phyloP scores from a whole-genome alignment of 2,888 invertebrate genomes.

The Drosophila vallismaia region DNA sequence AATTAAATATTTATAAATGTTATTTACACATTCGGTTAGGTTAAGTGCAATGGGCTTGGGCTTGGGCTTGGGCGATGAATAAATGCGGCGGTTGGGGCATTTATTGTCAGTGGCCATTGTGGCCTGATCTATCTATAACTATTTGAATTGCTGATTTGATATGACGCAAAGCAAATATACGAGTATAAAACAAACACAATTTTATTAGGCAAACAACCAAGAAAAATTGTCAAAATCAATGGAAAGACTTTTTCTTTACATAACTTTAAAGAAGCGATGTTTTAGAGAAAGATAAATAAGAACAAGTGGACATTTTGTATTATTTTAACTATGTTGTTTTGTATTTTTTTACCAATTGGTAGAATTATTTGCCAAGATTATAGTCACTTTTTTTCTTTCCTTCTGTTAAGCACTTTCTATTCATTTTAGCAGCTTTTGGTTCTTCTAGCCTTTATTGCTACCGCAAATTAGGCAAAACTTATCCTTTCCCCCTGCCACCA shows the following conservation, averaged over 20 bases:
- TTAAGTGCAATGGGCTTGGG: slow-evolving; percentile 34
- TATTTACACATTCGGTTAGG: slow-evolving; percentile 32
- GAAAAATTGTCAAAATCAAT: slow-evolving; percentile 5
- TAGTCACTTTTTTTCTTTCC: neutral
- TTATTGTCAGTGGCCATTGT: slow-evolving; percentile 19
- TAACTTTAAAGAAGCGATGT: slow-evolving; percentile 16
- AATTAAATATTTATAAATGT: slow-evolving; percentile 52
- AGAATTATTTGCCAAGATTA: neutral
- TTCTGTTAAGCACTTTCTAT: neutral
- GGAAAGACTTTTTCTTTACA: neutral
- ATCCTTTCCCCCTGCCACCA: slow-evolving; percentile 13
- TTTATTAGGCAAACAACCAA: slow-evolving; percentile 1
- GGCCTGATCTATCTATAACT: slow-evolving; percentile 35
- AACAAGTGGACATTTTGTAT: neutral
- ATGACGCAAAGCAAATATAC: slow-evolving; percentile 19
- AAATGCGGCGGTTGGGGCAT: neutral
- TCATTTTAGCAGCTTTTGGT: slow-evolving; percentile 5
- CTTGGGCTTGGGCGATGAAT: neutral
- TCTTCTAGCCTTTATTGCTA: slow-evolving; percentile 24
- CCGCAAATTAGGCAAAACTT: slow-evolving; percentile 69
- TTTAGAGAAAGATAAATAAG: slow-evolving; percentile 4
- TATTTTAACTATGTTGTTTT: too few relatives aligned
- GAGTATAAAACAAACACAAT: slow-evolving; percentile 8
- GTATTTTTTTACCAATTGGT: too few relatives aligned
- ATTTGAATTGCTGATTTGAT: slow-evolving; percentile 41